A percentile compares a stretch with the other conserved stretches of the same genome.
Conservation (phyloP, 2,113 vertebrate species). For the Cyphomyrus discorhynchus region DNA sequence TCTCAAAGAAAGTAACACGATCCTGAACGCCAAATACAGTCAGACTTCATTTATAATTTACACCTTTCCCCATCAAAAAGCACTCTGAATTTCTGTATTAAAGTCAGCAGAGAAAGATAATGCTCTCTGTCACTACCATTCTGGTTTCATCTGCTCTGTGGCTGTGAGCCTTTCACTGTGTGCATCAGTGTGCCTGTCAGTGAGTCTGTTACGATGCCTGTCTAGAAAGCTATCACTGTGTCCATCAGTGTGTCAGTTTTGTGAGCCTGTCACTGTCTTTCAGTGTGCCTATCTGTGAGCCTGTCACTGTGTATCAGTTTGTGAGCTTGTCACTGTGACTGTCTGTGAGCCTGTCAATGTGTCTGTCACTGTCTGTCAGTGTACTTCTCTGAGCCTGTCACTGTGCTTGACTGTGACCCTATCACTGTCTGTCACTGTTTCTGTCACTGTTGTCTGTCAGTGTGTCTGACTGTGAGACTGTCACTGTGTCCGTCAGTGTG, state of each 20-base stretch:
- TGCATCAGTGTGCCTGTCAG: conserved; percentile 9
- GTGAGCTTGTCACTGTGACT: not conserved
- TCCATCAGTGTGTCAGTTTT: not conserved
- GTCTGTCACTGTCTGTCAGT: not conserved
- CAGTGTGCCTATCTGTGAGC: not conserved
- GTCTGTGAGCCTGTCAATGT: not conserved
- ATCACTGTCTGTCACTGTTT: not conserved
- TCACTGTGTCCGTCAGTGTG: not conserved
- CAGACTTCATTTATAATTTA: conserved; percentile 70
- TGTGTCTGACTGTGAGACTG: not conserved
- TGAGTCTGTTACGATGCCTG: not conserved
- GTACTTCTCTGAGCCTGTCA: not conserved
- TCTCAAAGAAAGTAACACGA: not conserved
- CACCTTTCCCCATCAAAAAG: conserved; percentile 57
- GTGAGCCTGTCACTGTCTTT: not conserved
- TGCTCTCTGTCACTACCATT: conserved; percentile 30
- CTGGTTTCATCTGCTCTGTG: not conserved
- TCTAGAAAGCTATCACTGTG: not conserved
- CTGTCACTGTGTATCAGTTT: not conserved
- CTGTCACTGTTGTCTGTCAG: not conserved
- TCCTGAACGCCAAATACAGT: conserved; percentile 50
- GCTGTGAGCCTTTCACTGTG: not conserved
- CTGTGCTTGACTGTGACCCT: not conserved
- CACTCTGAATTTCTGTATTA: conserved; percentile 61
- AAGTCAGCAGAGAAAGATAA: conserved; percentile 53